phyloP scores from a whole-genome alignment of 1,140 invertebrate genomes.

The Paramacrobiotus metropolitanus region DNA sequence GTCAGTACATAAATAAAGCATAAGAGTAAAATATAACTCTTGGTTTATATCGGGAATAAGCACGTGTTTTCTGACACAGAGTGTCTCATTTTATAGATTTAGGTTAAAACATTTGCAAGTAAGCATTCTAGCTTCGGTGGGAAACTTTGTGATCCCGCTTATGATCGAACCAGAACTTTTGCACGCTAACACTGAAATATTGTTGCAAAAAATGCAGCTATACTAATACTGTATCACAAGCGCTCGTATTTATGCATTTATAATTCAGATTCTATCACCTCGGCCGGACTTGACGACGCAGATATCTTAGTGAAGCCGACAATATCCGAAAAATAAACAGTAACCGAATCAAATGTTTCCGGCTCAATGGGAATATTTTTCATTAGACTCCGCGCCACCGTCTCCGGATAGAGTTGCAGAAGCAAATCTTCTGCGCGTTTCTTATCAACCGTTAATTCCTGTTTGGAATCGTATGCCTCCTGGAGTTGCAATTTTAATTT shows the following conservation, averaged over 20 bases:
- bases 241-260: too few relatives aligned
- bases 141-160: not conserved
- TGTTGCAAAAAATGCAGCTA: too few relatives aligned
- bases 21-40: too few relatives aligned
- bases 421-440: not conserved
- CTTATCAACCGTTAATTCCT: not conserved
- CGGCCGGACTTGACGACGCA: conserved; percentile 25
- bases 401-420: not conserved
- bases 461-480: not conserved
- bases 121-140: not conserved
- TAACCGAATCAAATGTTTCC: conserved; percentile 33
- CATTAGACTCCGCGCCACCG: not conserved
- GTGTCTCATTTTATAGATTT: not conserved
- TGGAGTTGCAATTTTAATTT: not conserved
- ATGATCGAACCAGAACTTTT: not conserved
- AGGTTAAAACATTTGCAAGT: not conserved
- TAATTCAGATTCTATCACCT: conserved; percentile 30
- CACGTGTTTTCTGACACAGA: not conserved
- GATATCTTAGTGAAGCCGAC: conserved; percentile 23
- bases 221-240: too few relatives aligned
- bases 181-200: too few relatives aligned
- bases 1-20: not conserved
- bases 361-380: not conserved
- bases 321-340: conserved; percentile 25
- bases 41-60: not conserved